Evolutionary conservation across 2,888 invertebrate species (phyloP).

Genomic region (Tupiocoris notatus): DNA sequence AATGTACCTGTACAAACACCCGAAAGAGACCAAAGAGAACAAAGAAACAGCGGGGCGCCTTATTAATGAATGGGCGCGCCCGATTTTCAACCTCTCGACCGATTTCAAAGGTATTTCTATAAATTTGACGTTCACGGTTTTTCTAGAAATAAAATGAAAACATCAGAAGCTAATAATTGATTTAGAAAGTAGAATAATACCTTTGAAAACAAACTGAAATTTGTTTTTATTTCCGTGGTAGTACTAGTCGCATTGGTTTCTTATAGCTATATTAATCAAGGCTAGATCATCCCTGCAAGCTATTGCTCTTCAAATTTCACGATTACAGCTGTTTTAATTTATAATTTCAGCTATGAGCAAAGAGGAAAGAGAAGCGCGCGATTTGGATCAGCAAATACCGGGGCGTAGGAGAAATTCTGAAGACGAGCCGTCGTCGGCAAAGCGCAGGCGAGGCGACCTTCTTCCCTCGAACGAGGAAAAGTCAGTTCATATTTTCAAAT

Average conservation of each 20-base stretch:
- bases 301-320: no score
- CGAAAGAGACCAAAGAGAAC: slow-evolving; percentile 91
- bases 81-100: slow-evolving; percentile 93
- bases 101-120: slow-evolving; percentile 76
- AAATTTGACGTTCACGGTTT: no score
- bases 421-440: slow-evolving; percentile 58
- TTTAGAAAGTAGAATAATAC: no score
- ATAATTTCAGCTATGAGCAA: slow-evolving; percentile 71
- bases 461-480: slow-evolving; percentile 63
- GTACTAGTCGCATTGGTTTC: no score
- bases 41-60: slow-evolving; percentile 85
- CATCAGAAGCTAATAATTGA: no score
- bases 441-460: slow-evolving; percentile 59
- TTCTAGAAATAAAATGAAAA: no score
- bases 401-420: slow-evolving; percentile 55
- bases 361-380: slow-evolving; percentile 91
- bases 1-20: slow-evolving; percentile 99
- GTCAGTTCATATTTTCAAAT: slow-evolving; percentile 52
- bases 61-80: slow-evolving; percentile 96
- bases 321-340: no score
- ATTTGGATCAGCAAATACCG: slow-evolving; percentile 78
- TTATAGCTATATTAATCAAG: no score
- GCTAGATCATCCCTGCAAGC: no score
- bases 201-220: no score
- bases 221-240: no score